Evolutionary conservation across 2,113 vertebrate species (phyloP).

Genomic region (Lates calcarifer): DNA sequence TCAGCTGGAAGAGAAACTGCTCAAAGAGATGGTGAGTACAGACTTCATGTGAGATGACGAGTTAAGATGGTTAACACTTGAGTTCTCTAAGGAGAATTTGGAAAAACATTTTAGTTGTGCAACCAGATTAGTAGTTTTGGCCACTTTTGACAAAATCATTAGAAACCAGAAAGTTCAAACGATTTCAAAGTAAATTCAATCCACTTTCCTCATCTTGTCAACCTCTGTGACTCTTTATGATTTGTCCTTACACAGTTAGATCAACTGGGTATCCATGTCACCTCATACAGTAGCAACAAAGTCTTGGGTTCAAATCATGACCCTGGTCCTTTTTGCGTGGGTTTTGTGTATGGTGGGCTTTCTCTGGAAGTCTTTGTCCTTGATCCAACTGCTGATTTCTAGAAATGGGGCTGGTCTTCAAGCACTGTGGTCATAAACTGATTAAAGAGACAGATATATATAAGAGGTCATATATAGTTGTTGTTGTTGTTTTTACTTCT

Average conservation of each 20-base stretch:
- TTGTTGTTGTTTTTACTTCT: too few species aligned
- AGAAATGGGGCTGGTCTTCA: neutral
- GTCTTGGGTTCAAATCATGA: neutral
- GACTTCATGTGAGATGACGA: neutral
- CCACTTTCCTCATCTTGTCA: too few species aligned
- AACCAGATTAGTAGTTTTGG: neutral
- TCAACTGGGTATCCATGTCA: too few species aligned
- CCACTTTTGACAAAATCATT: too few species aligned
- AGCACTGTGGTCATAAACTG: neutral
- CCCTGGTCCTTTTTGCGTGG: too few species aligned
- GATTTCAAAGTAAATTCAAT: too few species aligned
- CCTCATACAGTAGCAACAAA: neutral
- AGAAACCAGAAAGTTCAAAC: too few species aligned
- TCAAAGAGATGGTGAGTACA: slow-evolving; percentile 82
- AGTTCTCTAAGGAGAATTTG: neutral
- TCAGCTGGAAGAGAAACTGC: slow-evolving; percentile 81
- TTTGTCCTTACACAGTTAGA: neutral
- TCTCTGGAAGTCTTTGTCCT: neutral
- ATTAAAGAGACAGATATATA: too few species aligned
- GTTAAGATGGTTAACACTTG: neutral
- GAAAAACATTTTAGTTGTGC: too few species aligned
- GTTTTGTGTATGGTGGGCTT: too few species aligned
- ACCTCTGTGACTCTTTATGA: too few species aligned
- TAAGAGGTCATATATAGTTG: too few species aligned
- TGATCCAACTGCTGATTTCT: neutral